Base-by-base conservation (phyloP, 2,113 vertebrate species). In the Erythrolamprus reginae region DNA sequence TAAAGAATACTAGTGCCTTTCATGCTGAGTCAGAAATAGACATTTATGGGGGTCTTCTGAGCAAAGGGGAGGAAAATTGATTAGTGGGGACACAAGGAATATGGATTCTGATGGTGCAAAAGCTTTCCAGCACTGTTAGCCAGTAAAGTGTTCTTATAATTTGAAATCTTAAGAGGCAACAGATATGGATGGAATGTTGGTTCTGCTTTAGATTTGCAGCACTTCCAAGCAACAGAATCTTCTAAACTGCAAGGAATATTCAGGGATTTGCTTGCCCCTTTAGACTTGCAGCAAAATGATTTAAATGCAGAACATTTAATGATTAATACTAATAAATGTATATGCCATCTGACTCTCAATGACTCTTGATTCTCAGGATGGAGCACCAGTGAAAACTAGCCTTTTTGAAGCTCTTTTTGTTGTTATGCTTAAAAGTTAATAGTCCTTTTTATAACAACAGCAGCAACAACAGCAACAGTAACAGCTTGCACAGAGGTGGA, bases 181-280 rank as follows among this genome's bases (percentile, higher is more conserved):
- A 77, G 33, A 45, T 21, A 33, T 10, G 48, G 48, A 10, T 47
- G 82, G 82, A 13, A 6, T 61, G 45, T 53, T 52, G 15, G 23
- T 87, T 38, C 91, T 87, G 65, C 65, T 92, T 86, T 92, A 83
- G 84, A 83, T 87, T 89, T 65, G 10, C 26, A 52, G 52, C 45
- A 12, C 91, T 28, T 61, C 56, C 56, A 47, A 50, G 24, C 83
- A 61, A 12, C 38, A 53, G 45, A 87, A 48, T 45, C 58, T 82
- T 89, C 2, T 42, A 47, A 82, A 17, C 38, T 58, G 23, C 84
- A 87, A 65, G 51, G 83, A 89, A 23, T 38, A n/a, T 65, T 45
- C 82, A 45, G 1, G 13, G 24, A 48, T 58, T 84, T 33, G 47
- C 21, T 28, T 52, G 4, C 21, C 42, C 42, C 85, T 88, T 26